These are phyloP conservation scores for Cercopithecus hamlyni DNA, from an alignment of 2,797 vertebrate species.

Conservation along the genomic window DNA sequence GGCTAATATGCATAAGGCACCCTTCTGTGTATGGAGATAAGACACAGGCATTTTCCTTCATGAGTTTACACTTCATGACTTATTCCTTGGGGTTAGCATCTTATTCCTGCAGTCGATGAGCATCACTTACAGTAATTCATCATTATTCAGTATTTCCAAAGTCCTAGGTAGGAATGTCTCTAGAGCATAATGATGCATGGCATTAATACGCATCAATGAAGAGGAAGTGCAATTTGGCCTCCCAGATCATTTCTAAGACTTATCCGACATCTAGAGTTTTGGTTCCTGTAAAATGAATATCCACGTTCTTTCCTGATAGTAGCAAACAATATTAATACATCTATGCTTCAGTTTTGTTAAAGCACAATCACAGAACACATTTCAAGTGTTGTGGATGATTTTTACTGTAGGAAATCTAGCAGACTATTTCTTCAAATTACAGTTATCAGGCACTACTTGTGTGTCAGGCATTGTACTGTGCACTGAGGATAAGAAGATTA, in stretches of 20 bases:
- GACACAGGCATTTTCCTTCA: neutral
- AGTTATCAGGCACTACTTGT: neutral
- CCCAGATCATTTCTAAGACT: neutral
- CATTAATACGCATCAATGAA: neutral
- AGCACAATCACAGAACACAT: neutral
- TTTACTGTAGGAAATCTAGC: neutral
- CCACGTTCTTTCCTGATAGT: neutral
- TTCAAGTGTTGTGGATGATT: neutral
- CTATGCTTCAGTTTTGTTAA: neutral
- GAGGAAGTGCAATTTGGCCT: neutral
- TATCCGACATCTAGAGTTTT: neutral
- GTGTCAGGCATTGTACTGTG: neutral
- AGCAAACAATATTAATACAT: neutral
- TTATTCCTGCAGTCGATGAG: neutral
- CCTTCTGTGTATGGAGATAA: neutral
- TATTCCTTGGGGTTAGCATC: neutral
- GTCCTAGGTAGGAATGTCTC: neutral
- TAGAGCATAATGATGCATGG: neutral
- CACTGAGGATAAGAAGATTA: neutral
- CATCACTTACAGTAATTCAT: neutral
- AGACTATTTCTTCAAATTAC: neutral
- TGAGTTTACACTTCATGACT: neutral
- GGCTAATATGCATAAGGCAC: neutral
- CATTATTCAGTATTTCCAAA: neutral
- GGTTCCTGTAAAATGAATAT: neutral